Evolutionary conservation across 2,888 invertebrate species (phyloP), one percentile per base, ranked within the genome.

Genomic region (Agrochola lychnidis): DNA sequence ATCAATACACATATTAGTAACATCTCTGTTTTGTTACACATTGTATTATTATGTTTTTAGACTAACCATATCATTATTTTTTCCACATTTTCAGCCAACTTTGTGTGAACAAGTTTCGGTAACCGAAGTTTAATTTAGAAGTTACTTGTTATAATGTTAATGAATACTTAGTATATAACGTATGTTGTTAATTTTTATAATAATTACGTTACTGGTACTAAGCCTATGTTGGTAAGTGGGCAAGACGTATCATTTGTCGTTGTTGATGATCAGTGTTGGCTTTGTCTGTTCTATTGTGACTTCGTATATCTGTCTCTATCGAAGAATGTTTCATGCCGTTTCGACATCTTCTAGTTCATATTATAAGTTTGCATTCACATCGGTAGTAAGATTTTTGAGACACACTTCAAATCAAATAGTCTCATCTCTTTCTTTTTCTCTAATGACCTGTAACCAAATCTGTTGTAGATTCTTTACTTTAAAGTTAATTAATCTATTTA

Each of bases 51-150:
- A 87, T 89, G 89, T 92, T 92, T 67, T 91, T 93, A 94, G 92
- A 95, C 94, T 96, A 95, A 95, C 91, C 91, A 93, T 93, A 82
- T 82, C 89, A 93, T 94, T 90, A 92, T 94, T 93, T 94, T 92
- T 94, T 95, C 92, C 93, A 94, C 91, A 94, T 96, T 96, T 96
- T 93, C 96, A 96, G 96, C 96, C 94, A 96, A 95, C 96, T 96
- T 94, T 96, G 95, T 96, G 96, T 96, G 96, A 96, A 96, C 96
- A 94, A 94, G 93, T 94, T 94, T 96, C 93, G 95, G 95, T 95
- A 96, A 95, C 89, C 91, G 94, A 93, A 92, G 94, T 94, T 94
- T 94, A 91, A 93, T 94, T 94, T 95, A 94, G 94, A 93, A 94
- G 95, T 94, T 92, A 94, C 91, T 94, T 94, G 94, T 94, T 94